Conservation (phyloP, 2,113 vertebrate species). For the Alces alces region DNA sequence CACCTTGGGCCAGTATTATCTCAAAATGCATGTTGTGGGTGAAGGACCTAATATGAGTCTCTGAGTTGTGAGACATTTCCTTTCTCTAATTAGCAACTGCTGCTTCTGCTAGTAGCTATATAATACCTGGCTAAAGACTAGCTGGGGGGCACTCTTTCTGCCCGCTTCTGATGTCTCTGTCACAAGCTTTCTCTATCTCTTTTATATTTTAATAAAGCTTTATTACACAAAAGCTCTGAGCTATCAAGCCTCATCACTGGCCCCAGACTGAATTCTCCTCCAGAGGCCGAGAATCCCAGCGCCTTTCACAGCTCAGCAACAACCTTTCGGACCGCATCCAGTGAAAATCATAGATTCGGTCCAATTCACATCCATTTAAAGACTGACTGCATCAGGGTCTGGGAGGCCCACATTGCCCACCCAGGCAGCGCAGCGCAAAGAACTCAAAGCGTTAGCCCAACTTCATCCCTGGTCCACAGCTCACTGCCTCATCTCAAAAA, state of each 20-base stretch:
- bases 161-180: background rate
- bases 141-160: background rate
- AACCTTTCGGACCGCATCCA: accelerated
- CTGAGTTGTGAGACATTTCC: background rate
- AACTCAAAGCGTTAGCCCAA: background rate
- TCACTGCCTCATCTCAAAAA: background rate
- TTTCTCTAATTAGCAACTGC: background rate
- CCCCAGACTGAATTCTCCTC: background rate
- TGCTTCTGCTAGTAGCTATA: background rate
- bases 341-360: background rate
- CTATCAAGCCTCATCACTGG: background rate
- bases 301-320: background rate
- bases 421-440: background rate
- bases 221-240: background rate
- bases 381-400: background rate
- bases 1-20: background rate
- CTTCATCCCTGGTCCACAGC: background rate
- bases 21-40: background rate
- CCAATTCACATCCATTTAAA: background rate
- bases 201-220: background rate
- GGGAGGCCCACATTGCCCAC: background rate
- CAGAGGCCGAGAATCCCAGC: background rate
- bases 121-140: background rate
- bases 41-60: background rate
- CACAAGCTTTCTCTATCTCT: background rate